phyloP scores from a whole-genome alignment of 2,113 vertebrate species.

The Urocitellus parryii region DNA sequence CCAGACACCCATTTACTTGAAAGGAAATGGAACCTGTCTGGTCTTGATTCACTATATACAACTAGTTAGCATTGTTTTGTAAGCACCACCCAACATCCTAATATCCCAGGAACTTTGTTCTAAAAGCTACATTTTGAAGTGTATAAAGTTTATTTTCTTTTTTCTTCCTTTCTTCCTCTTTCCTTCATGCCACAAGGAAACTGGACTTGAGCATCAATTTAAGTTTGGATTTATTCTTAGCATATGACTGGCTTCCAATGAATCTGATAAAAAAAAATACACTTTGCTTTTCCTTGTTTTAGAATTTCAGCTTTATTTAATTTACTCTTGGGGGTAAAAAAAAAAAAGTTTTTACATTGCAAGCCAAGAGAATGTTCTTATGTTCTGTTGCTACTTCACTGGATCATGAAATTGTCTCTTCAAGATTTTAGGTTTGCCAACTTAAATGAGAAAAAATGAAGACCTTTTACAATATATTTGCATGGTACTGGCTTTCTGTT shows the following conservation, averaged over 20 bases:
- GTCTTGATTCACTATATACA: slow-evolving; percentile 74
- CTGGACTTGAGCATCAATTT: slow-evolving; percentile 33
- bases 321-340: background rate
- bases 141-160: slow-evolving; percentile 53
- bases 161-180: slow-evolving; percentile 8
- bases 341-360: slow-evolving; percentile 30
- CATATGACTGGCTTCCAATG: slow-evolving; percentile 52
- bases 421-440: slow-evolving; percentile 42
- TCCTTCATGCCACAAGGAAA: slow-evolving; percentile 48
- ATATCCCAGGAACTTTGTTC: slow-evolving; percentile 44
- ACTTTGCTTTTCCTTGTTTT: slow-evolving; percentile 55
- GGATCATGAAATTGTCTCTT: slow-evolving; percentile 32
- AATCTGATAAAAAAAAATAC: slow-evolving; percentile 44
- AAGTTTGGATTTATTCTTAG: slow-evolving; percentile 63
- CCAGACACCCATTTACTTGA: slow-evolving; percentile 47
- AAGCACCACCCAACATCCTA: slow-evolving; percentile 28
- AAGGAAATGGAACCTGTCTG: slow-evolving; percentile 72
- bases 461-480: slow-evolving; percentile 14
- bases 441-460: slow-evolving; percentile 50
- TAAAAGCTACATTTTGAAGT: slow-evolving; percentile 63
- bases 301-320: slow-evolving; percentile 62
- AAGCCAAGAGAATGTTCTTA: slow-evolving; percentile 40
- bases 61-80: slow-evolving; percentile 67
- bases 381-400: slow-evolving; percentile 46
- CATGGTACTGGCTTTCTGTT: background rate